A percentile compares a stretch with the other conserved stretches of the same genome.
These are phyloP conservation scores for Dynastes grantii DNA, from an alignment of 2,888 invertebrate genomes.

Conservation along the genomic window DNA sequence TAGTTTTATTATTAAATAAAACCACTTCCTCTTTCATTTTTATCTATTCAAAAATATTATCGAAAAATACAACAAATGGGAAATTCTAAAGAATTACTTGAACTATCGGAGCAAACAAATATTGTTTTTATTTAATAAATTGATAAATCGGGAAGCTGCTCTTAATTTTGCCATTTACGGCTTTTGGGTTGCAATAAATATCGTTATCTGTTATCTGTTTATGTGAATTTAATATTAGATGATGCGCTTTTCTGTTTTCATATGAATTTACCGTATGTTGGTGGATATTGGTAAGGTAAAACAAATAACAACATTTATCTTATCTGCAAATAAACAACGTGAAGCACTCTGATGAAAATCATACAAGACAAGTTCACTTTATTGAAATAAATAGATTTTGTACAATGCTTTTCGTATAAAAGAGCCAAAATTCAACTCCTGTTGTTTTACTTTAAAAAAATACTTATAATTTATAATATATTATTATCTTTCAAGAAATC, in stretches of 20 bases:
- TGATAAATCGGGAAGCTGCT: neutral
- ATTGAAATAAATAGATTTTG: slow-evolving; percentile 21
- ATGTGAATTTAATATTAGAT: neutral
- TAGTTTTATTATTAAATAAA: too few relatives aligned
- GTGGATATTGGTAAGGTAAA: neutral
- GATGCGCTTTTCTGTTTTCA: slow-evolving; percentile 3
- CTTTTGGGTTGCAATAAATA: neutral
- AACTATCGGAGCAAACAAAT: too few relatives aligned
- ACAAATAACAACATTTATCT: slow-evolving; percentile 24
- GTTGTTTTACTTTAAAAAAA: too few relatives aligned
- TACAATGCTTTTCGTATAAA: neutral
- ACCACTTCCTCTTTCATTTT: too few relatives aligned
- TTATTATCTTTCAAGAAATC: too few relatives aligned
- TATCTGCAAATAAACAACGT: slow-evolving; percentile 6
- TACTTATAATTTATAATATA: too few relatives aligned
- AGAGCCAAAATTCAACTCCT: too few relatives aligned
- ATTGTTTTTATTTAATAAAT: neutral
- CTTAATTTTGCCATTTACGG: neutral
- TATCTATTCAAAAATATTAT: too few relatives aligned
- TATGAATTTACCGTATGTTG: slow-evolving; percentile 18
- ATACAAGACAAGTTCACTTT: neutral
- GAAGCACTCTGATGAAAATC: neutral
- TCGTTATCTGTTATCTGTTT: neutral
- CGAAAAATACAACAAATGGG: too few relatives aligned
- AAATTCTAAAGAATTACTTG: too few relatives aligned